Percentiles rank a stretch among this genome's conserved stretches.
phyloP scores from a whole-genome alignment of 2,113 vertebrate species.

The Austrofundulus limnaeus region DNA sequence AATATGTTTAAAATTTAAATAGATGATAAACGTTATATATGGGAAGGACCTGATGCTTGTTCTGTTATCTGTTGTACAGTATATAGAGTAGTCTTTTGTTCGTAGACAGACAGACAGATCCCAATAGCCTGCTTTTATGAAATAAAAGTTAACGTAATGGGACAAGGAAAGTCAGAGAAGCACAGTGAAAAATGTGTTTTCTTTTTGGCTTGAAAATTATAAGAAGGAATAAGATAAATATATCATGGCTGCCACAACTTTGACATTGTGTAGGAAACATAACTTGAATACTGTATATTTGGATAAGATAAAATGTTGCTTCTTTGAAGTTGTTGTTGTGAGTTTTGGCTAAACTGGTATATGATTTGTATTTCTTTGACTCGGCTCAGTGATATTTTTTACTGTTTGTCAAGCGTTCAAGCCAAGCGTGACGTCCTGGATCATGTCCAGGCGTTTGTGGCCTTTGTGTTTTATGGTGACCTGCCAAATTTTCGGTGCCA shows the following conservation, averaged over 20 bases:
- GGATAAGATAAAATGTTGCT: slow-evolving; percentile 54
- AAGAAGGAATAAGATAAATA: slow-evolving; percentile 77
- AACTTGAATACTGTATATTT: slow-evolving; percentile 37
- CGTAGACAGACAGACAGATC: slow-evolving; percentile 87
- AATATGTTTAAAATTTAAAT: too few relatives aligned
- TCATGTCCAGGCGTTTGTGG: slow-evolving; percentile 49
- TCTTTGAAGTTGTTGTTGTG: slow-evolving; percentile 46
- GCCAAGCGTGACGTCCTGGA: slow-evolving; percentile 54
- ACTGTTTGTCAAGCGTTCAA: slow-evolving; percentile 51
- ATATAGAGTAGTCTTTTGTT: too few relatives aligned
- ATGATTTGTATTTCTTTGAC: slow-evolving; percentile 42
- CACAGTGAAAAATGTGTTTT: slow-evolving; percentile 85
- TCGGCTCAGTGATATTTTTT: slow-evolving; percentile 16
- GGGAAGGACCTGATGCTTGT: too few relatives aligned
- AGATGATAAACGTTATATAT: too few relatives aligned
- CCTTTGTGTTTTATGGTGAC: slow-evolving; percentile 53
- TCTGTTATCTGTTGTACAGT: too few relatives aligned
- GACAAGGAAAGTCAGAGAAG: slow-evolving; percentile 74
- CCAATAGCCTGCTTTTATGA: slow-evolving; percentile 86
- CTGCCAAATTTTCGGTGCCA: slow-evolving; percentile 53
- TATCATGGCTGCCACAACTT: slow-evolving; percentile 82
- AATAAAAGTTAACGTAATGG: slow-evolving; percentile 87
- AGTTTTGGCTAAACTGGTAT: slow-evolving; percentile 42
- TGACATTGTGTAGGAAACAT: slow-evolving; percentile 74
- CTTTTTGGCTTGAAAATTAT: slow-evolving; percentile 67